Percentiles rank a stretch among this genome's conserved stretches.
These are phyloP conservation scores for Sinella curviseta DNA, from an alignment of 1,140 invertebrate genomes.

Conservation along the genomic window DNA sequence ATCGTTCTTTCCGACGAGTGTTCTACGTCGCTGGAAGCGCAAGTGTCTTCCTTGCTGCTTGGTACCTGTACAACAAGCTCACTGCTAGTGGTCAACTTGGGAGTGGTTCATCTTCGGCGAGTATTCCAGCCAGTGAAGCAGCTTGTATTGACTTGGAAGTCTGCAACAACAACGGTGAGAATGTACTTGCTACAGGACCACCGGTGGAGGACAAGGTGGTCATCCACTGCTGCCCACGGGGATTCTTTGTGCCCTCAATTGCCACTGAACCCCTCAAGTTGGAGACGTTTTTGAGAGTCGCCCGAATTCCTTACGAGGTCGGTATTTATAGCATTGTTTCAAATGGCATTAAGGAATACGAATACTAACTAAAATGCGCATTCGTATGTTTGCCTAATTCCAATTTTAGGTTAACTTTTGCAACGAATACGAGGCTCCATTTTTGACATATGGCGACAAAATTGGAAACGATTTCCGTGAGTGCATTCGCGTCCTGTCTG, in stretches of 20 bases:
- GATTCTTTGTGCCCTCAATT: constrained; percentile 40
- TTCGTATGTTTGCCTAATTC: too few species aligned
- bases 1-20: constrained; percentile 33
- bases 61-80: background rate
- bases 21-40: constrained; percentile 30
- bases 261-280: constrained; percentile 49
- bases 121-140: background rate
- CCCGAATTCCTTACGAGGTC: constrained; percentile 48
- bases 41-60: constrained; percentile 10
- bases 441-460: background rate
- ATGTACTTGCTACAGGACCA: background rate
- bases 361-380: background rate
- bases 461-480: constrained; percentile 51
- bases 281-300: constrained; percentile 50
- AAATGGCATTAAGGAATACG: background rate
- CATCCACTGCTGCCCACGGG: constrained; percentile 39
- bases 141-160: background rate
- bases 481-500: constrained; percentile 52
- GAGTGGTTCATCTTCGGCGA: background rate
- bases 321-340: background rate
- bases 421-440: background rate
- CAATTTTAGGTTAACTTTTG: background rate
- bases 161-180: background rate
- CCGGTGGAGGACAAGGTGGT: constrained; percentile 26
- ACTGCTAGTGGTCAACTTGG: background rate